A percentile compares a stretch with the other conserved stretches of the same genome.
Evolutionary conservation across 2,888 invertebrate genomes (phyloP).

Genomic region (Callimorpha dominula): DNA sequence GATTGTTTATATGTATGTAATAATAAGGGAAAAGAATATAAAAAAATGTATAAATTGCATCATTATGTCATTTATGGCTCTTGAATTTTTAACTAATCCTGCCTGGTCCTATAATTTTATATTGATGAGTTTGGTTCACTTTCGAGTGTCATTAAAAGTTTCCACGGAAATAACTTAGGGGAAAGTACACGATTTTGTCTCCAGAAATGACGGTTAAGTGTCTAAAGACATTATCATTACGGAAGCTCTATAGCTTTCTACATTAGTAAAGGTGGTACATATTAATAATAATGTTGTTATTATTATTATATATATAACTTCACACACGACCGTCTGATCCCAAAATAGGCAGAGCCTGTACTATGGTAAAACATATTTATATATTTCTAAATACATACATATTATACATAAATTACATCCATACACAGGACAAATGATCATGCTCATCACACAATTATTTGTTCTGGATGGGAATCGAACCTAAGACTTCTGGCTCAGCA

Average conservation of each 20-base stretch:
- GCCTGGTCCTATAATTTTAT: not conserved
- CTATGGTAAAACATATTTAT: too few species aligned
- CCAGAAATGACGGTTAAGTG: constrained; percentile 25
- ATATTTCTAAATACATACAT: too few species aligned
- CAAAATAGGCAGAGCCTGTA: too few species aligned
- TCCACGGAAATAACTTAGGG: constrained; percentile 15
- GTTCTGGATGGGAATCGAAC: too few species aligned
- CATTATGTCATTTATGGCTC: not conserved
- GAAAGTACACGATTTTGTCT: constrained; percentile 14
- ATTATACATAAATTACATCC: too few species aligned
- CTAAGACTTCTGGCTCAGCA: too few species aligned
- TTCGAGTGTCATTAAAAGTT: constrained; percentile 12
- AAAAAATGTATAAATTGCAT: not conserved
- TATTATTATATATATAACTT: too few species aligned
- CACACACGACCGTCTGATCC: too few species aligned
- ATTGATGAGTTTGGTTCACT: constrained; percentile 4
- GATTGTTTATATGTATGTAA: not conserved
- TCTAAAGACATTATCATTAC: constrained; percentile 34
- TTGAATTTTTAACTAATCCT: constrained; percentile 2
- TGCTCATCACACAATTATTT: too few species aligned
- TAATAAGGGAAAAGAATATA: not conserved
- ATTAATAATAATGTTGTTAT: too few species aligned
- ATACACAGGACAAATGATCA: too few species aligned
- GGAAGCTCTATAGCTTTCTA: constrained; percentile 5
- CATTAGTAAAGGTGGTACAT: constrained; percentile 21